Base-by-base conservation (phyloP, 2,113 vertebrate genomes). In the Rafetus swinhoei region DNA sequence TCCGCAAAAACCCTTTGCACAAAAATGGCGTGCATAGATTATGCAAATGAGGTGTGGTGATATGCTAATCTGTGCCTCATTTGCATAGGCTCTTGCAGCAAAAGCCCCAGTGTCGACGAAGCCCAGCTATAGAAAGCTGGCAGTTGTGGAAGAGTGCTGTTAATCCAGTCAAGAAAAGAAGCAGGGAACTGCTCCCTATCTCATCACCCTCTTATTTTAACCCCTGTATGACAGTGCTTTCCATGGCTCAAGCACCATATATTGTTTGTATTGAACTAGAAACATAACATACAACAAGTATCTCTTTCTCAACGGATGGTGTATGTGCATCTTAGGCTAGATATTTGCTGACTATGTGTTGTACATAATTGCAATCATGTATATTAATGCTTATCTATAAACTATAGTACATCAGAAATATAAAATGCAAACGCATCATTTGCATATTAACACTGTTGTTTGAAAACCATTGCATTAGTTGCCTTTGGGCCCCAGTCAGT, bases 251-350 rank as follows among this genome's bases (percentile, higher is more conserved):
- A 88, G 92, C 91, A 93, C 93, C 95, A 96, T 93, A 90, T 96
- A 95, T 91, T 96, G 91, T 93, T 97, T 95, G 91, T 95, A 93
- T 95, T 83, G 56, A 2, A 4, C 93, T 90, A 90, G 95, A 93
- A 96, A 86, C 84, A 55, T 59, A 88, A 89, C 92, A 77, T 84
- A 91, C 69, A 88, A 93, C 93, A 87, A 2, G 69, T 69, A 87
- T 88, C 91, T 50, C 85, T 94, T 91, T 93, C 82, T 97, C 94
- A 79, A n/a, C 80, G 91, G 96, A 87, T 80, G 88, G 56, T 62
- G 57, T 92, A 84, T 81, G 65, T 12, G 3, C 50, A 82, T 7
- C 91, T 94, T 93, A 82, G 53, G 93, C 83, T 93, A 85, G 82
- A 76, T 85, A 3, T 56, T 83, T 65, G 94, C 86, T 91, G 88